Percentiles rank a stretch among this genome's conserved stretches.
Conservation (phyloP, 2,888 invertebrate genomes). For the Drosophila antonietae region DNA sequence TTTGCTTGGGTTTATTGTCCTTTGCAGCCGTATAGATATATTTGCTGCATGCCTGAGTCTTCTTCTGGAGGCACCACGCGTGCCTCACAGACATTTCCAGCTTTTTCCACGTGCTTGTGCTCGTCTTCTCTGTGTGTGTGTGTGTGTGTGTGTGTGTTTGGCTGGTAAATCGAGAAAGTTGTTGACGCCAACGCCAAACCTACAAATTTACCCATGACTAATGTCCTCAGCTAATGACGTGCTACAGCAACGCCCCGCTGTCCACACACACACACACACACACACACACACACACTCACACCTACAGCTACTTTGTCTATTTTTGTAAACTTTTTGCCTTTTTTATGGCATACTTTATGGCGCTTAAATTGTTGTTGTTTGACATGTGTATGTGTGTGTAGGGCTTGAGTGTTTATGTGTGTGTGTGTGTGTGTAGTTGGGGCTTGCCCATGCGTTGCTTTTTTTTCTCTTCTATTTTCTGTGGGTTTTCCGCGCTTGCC, state of each 20-base stretch:
- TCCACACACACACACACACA: constrained; percentile 17
- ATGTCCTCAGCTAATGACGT: constrained; percentile 63
- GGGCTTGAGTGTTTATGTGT: constrained; percentile 1
- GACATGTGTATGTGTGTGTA: constrained; percentile 51
- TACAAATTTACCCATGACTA: constrained; percentile 64
- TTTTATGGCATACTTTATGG: constrained; percentile 77
- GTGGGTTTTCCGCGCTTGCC: constrained; percentile 22
- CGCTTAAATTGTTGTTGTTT: constrained; percentile 56
- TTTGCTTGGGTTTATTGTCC: constrained; percentile 80
- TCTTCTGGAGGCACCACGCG: constrained; percentile 30
- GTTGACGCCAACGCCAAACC: constrained; percentile 35
- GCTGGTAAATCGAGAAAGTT: constrained; percentile 67
- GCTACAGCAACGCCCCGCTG: constrained; percentile 21
- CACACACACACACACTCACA: constrained; percentile 16
- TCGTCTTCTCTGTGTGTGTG: neutral
- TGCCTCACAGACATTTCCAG: constrained; percentile 33
- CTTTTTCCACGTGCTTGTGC: constrained; percentile 45
- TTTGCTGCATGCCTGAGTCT: constrained; percentile 52
- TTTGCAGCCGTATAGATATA: constrained; percentile 75
- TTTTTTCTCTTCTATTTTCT: constrained; percentile 12
- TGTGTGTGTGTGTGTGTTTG: constrained; percentile 2
- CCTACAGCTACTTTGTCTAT: constrained; percentile 46
- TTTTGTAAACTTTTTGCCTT: constrained; percentile 55
- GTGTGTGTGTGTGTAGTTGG: constrained; percentile 11
- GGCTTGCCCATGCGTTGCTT: constrained; percentile 49